A percentile compares a stretch with the other conserved stretches of the same genome.
Evolutionary conservation across 2,888 invertebrate genomes (phyloP).

Genomic region (Hydropsyche betteni): DNA sequence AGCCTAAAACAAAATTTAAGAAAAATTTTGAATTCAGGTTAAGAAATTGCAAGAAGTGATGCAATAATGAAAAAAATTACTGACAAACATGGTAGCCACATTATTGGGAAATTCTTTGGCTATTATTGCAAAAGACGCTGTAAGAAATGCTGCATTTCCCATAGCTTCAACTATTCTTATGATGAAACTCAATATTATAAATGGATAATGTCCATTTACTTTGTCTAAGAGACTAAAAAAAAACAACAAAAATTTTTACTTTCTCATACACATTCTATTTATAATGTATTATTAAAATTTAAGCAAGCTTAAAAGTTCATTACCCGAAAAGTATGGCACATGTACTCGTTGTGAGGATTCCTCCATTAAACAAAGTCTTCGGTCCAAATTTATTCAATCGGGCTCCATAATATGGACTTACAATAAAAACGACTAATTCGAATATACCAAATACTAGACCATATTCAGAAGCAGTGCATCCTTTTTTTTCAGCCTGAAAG

Average conservation of each 20-base stretch:
- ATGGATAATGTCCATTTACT: slow-evolving; percentile 74
- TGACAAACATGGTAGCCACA: slow-evolving; percentile 85
- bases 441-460: slow-evolving; percentile 89
- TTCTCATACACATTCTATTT: not conserved
- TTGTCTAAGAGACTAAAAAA: slow-evolving; percentile 72
- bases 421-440: slow-evolving; percentile 82
- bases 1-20: slow-evolving; percentile 63
- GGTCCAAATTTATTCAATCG: slow-evolving; percentile 81
- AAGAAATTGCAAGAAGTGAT: not conserved
- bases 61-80: slow-evolving; percentile 56
- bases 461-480: slow-evolving; percentile 82
- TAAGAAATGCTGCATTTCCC: slow-evolving; percentile 87
- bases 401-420: slow-evolving; percentile 85
- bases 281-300: not conserved
- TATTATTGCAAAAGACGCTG: slow-evolving; percentile 87
- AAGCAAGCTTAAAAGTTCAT: slow-evolving; percentile 52
- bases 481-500: slow-evolving; percentile 81
- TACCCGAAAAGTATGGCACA: slow-evolving; percentile 86
- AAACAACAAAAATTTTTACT: not conserved
- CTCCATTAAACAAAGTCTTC: slow-evolving; percentile 81
- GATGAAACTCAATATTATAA: slow-evolving; percentile 80
- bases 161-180: slow-evolving; percentile 85
- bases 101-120: slow-evolving; percentile 88
- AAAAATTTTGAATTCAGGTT: not conserved
- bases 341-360: slow-evolving; percentile 83